Evolutionary conservation across 2,113 vertebrate species (phyloP).

Genomic region (Nycticebus coucang): DNA sequence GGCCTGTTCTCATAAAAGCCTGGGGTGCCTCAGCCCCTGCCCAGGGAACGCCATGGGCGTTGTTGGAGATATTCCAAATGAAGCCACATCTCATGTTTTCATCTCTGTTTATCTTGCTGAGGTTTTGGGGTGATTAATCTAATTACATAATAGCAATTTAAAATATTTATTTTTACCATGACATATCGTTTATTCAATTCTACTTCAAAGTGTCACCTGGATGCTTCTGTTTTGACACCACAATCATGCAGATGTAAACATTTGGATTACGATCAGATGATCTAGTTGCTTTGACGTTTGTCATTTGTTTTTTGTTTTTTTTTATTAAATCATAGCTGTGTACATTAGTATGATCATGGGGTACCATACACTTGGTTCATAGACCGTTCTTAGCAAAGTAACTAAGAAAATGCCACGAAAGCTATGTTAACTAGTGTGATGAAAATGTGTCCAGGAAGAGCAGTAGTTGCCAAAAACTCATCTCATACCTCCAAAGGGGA

Average conservation of each 20-base stretch:
- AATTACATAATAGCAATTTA: neutral
- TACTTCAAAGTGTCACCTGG: neutral
- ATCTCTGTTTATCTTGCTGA: accelerated
- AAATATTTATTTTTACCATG: neutral
- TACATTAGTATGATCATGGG: too few species aligned
- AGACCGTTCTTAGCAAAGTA: too few species aligned
- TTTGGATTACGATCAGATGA: neutral
- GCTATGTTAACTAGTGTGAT: too few species aligned
- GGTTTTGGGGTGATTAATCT: neutral
- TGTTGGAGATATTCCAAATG: neutral
- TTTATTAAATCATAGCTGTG: too few species aligned
- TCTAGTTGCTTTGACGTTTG: neutral
- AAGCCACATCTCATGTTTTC: accelerated
- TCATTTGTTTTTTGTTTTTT: neutral
- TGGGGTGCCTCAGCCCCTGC: accelerated
- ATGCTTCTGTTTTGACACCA: neutral
- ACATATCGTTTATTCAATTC: neutral
- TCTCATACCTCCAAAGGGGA: neutral
- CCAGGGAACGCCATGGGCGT: accelerated
- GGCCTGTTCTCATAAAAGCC: neutral
- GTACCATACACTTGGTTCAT: too few species aligned
- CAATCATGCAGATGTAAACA: neutral
- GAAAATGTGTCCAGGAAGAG: too few species aligned
- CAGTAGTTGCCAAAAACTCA: neutral
- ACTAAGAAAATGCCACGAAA: too few species aligned